These are phyloP conservation scores for Micrastur ruficollis DNA, from an alignment of 2,797 vertebrate species.

Conservation along the genomic window DNA sequence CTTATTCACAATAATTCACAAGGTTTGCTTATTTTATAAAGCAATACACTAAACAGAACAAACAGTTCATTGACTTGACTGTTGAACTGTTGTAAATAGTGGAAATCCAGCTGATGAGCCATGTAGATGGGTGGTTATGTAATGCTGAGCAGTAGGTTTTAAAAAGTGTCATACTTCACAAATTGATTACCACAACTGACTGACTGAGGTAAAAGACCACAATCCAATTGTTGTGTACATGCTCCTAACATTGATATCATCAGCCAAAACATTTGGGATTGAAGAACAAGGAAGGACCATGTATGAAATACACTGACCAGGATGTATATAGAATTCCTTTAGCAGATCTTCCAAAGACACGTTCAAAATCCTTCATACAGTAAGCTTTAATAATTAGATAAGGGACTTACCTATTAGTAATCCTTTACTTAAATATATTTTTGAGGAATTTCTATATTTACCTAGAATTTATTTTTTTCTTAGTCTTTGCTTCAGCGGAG, in stretches of 20 bases:
- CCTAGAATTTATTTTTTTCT: background rate
- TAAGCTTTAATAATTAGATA: background rate
- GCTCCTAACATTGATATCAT: background rate
- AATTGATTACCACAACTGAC: background rate
- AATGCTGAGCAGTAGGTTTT: background rate
- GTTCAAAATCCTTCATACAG: background rate
- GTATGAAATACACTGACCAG: background rate
- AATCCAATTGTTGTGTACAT: background rate
- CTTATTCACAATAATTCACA: background rate
- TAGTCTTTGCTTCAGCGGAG: background rate
- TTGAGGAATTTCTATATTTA: background rate
- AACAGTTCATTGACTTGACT: background rate
- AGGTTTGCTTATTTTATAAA: background rate
- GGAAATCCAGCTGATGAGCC: background rate
- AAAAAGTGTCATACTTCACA: background rate
- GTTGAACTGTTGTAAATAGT: background rate
- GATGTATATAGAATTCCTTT: background rate
- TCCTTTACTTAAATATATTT: background rate
- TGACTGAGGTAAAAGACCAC: background rate
- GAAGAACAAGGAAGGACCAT: background rate
- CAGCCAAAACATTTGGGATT: background rate
- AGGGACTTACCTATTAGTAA: background rate
- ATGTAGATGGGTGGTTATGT: background rate
- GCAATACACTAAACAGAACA: background rate
- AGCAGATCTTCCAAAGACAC: background rate